A percentile compares a stretch with the other conserved stretches of the same genome.
These are phyloP conservation scores for Phthorimaea operculella DNA, from an alignment of 1,140 invertebrate species.

Conservation along the genomic window DNA sequence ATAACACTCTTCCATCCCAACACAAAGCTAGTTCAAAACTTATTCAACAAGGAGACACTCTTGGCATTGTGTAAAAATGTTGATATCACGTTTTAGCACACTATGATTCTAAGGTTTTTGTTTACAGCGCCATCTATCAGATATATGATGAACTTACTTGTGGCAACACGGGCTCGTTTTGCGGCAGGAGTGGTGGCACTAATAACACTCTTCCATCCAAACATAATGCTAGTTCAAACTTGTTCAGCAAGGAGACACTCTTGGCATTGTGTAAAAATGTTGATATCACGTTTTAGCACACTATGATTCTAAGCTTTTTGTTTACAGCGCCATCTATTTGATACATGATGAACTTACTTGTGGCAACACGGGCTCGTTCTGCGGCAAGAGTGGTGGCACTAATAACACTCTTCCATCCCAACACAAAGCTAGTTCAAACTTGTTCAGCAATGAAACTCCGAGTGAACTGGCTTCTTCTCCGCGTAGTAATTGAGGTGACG, in stretches of 20 bases:
- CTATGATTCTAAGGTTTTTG: no score
- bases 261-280: no score
- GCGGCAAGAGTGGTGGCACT: constrained; percentile 88
- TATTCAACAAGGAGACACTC: constrained; percentile 90
- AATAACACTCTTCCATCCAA: constrained; percentile 93
- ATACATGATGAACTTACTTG: constrained; percentile 3
- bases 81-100: no score
- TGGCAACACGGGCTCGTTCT: constrained; percentile 4
- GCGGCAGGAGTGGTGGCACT: constrained; percentile 91
- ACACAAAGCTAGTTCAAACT: constrained; percentile 98
- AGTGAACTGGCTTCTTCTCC: constrained; percentile 85
- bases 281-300: constrained; percentile 75
- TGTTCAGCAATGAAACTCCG: constrained; percentile 90
- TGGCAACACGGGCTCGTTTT: constrained; percentile 3
- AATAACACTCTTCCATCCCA: constrained; percentile 93
- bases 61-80: no score
- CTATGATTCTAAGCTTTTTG: no score
- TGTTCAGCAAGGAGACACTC: constrained; percentile 90
- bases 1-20: constrained; percentile 92
- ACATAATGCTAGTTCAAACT: constrained; percentile 98
- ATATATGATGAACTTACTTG: constrained; percentile 2
- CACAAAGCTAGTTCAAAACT: constrained; percentile 98
- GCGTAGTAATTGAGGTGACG: constrained; percentile 84
- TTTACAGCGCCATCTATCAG: no score
- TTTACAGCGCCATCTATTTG: no score